Base-by-base conservation (phyloP, 1,140 invertebrate species). In the Meloidogyne exigua region DNA sequence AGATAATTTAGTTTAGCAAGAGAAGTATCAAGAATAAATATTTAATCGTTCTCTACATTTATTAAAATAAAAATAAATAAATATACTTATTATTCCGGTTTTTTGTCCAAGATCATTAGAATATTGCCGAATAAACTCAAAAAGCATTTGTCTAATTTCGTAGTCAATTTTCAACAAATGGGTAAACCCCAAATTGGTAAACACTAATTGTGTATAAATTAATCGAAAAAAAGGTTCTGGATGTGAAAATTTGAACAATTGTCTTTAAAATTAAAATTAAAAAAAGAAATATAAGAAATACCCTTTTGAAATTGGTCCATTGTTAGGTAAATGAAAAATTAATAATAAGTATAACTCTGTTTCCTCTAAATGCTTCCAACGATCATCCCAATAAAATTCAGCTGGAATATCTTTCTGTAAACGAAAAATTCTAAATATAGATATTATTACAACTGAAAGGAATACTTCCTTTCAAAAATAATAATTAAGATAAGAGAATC, bases 331-430 rank as follows among this genome's bases (percentile, higher is more conserved):
- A 11, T n/a, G 25, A 23, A 64, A 68, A 57, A 63, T n/a, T 15
- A 80, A 15, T 12, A 68, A 44, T 23, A 80, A 15, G 11, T 28
- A 39, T 28, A 80, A 81, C 23, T 82, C 80, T 18, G 25, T 82
- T n/a, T 82, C 36, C 2, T 81, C 80, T 12, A 83, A 57, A 13
- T 26, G 28, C 49, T 74, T 82, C 80, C 80, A 81, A 28, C 63
- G 79, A 44, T 81, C 80, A 28, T 83, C 81, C 80, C 80, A 81
- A 79, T 81, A 81, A 68, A 81, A 81, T 72, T 82, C 78, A 9
- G 80, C 80, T 1, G 80, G 80, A 70, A 81, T 81, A 36, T 82
- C 68, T 62, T 81, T 81, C 80, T 81, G 57, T 79, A 81, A 39
- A 25, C 9, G 4, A 64, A 26, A 13, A 67, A 23, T 7, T n/a